Conservation (phyloP, 1,140 invertebrate genomes). For the Centruroides sculpturatus region DNA sequence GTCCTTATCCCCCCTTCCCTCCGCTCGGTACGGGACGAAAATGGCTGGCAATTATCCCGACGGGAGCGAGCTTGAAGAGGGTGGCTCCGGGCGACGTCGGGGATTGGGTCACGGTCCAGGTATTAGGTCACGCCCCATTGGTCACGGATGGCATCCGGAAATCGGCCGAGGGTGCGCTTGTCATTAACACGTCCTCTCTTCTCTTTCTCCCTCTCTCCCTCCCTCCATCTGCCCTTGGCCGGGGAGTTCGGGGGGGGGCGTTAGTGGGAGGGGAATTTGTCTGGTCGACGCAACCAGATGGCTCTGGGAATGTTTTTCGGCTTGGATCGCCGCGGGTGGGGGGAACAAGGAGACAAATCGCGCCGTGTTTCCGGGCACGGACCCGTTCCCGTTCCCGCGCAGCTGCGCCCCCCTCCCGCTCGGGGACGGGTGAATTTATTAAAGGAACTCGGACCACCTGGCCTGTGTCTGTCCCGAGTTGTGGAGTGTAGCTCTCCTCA, state of each 20-base stretch:
- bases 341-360: too few relatives aligned
- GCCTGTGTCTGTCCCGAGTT: too few relatives aligned
- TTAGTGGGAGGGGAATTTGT: background rate
- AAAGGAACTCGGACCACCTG: too few relatives aligned
- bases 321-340: background rate
- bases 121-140: background rate
- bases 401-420: too few relatives aligned
- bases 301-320: conserved; percentile 9
- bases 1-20: too few relatives aligned
- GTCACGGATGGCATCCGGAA: background rate
- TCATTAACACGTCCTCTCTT: background rate
- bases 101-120: too few relatives aligned
- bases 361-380: too few relatives aligned
- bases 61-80: background rate
- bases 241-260: background rate
- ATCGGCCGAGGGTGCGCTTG: background rate
- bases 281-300: conserved; percentile 2
- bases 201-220: background rate
- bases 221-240: background rate
- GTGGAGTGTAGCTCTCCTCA: too few relatives aligned
- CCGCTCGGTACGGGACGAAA: too few relatives aligned
- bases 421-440: too few relatives aligned
- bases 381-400: too few relatives aligned
- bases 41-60: too few relatives aligned
- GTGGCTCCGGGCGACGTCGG: background rate